phyloP scores from a whole-genome alignment of 2,113 vertebrate genomes.

The Ptyas mucosa region DNA sequence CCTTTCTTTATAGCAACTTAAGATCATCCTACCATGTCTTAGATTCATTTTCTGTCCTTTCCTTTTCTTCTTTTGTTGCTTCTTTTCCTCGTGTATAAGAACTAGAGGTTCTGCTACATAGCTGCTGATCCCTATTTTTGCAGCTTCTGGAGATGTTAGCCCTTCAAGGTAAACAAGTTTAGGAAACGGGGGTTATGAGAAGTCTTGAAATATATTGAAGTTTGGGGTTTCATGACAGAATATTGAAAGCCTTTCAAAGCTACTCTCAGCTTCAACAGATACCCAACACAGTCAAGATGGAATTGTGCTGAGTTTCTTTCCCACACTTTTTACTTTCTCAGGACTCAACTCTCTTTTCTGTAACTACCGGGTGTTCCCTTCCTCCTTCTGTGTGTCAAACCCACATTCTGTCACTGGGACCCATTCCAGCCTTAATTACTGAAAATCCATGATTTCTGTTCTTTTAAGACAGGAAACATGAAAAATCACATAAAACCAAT shows the following conservation, averaged over 20 bases:
- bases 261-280: not conserved
- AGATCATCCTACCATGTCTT: not conserved
- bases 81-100: not conserved
- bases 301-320: not conserved
- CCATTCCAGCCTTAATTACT: not conserved
- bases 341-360: not conserved
- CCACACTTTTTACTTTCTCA: not conserved
- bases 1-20: not conserved
- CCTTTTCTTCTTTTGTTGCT: not conserved
- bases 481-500: not conserved
- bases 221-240: not conserved
- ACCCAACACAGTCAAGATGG: not conserved
- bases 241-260: not conserved
- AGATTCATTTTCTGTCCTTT: not conserved
- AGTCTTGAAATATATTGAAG: not conserved
- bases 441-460: not conserved
- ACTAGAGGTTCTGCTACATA: not conserved
- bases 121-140: not conserved
- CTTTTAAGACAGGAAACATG: not conserved
- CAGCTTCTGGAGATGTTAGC: not conserved
- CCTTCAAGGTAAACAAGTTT: not conserved
- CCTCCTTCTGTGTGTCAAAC: not conserved
- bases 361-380: not conserved
- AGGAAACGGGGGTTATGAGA: not conserved
- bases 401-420: not conserved